Base-by-base conservation (phyloP, 2,888 invertebrate genomes). In the Diloba caeruleocephala region DNA sequence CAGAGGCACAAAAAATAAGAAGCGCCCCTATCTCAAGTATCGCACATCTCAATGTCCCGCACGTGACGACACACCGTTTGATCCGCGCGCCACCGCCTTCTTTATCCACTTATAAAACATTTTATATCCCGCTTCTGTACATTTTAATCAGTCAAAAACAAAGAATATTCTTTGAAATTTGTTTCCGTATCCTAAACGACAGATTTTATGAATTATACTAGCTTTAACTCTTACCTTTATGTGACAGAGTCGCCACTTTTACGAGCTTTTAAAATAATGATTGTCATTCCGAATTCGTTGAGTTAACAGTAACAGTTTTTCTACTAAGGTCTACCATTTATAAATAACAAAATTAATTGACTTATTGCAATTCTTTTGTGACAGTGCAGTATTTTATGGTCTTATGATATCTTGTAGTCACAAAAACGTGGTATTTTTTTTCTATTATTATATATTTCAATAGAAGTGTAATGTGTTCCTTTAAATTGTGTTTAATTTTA, bases 131-230 rank as follows among this genome's bases (percentile, higher is more conserved):
- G 88, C 92, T 89, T 86, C 89, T 88, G 85, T 92, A 90, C 90
- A 92, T 92, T 89, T 91, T 90, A 90, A 92, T 90, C 85, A 90
- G 86, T 62, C 76, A 80, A 82, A 87, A 86, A 84, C 82, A 80
- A 81, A 80, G 72, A 76, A 71, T 76, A 78, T 91, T 90, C 89
- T 82, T 68, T 84, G 89, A 90, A 91, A 86, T 89, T 87, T 75
- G 84, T 89, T 83, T 82, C 79, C 81, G 81, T 79, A 82, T 88
- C 84, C 79, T 89, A 84, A 88, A 88, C 72, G 81, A 80, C 78
- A 80, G 73, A 72, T 87, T 84, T 82, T 82, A 80, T 86, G 79
- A 86, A 82, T 77, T 85, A 85, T 76, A 74, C 50, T 57, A 57
- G 61, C 45, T 65, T 71, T 59, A 76, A 73, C 64, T 63, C 64